Base-by-base conservation (phyloP, 2,888 invertebrate genomes). In the Gnatocerus cornutus region DNA sequence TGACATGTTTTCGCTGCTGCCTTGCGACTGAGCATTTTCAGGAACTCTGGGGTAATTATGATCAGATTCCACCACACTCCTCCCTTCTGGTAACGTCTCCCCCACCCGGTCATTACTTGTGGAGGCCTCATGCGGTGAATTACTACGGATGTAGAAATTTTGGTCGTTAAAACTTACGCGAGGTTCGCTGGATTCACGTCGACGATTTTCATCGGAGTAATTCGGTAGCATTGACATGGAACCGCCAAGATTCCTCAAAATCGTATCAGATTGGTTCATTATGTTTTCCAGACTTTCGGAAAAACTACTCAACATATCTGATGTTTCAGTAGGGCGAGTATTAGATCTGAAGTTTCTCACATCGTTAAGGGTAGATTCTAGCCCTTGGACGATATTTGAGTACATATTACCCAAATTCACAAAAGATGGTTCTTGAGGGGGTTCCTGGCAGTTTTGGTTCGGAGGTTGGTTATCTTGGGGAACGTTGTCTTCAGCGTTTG, bases 191-290 rank as follows among this genome's bases (percentile, higher is more conserved):
- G 39, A 14, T 30, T 45, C 53, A 7, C 52, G 37, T 41, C 41
- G 7, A 0, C 46, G 41, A 27, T 9, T 43, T 21, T 56, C 62
- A 37, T 33, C 52, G 12, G 61, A 16, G 27, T 62, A 61, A 48
- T 76, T 72, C 10, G 79, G 77, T 27, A 84, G 68, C 73, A 81
- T 76, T 30, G 83, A 82, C 74, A 84, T 79, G 3, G 82, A 80
- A 37, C 76, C 81, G 8, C 82, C 75, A 58, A 85, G 74, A 74
- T 84, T 84, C 10, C 84, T 76, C 67, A 85, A 76, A 65, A 85
- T 84, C 7, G 81, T 78, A 71, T 84, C 82, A 0, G 84, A 84
- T 71, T 85, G 84, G 64, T 78, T 81, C 81, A 84, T 82, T 52
- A 85, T 83, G 73, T 80, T 83, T 68, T 84, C 84, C 13, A 85